Evolutionary conservation across 2,888 invertebrate species (phyloP), one percentile per base, ranked within the genome.

Genomic region (Aleiodes alternator): DNA sequence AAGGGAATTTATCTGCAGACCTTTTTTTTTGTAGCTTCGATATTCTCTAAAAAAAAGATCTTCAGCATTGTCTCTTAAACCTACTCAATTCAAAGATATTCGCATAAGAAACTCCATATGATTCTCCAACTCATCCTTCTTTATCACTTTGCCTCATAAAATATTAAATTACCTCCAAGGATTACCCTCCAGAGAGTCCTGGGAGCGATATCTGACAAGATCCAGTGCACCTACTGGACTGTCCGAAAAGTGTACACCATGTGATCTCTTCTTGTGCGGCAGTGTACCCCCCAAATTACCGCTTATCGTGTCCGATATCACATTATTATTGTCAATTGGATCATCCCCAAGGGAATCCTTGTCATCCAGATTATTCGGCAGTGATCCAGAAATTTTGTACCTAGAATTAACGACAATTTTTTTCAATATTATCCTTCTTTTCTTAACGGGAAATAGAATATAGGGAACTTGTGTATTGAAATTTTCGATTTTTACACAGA

Each of bases 351-450:
- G 73, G 14, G 91, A 86, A 81, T 92, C 92, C 81, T 92, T 90
- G 86, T 92, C 92, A 81, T 94, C 94, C 84, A 94, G 89, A 85
- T 94, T 94, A 90, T 94, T 94, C 9, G 94, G 94, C 82, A 94
- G 87, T 55, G 94, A 94, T 77, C 92, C 91, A 84, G 92, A 92
- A 78, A 91, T 88, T 84, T 90, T 90, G 82, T 90, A 90, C 80
- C 90, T 87, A 81, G 69, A 73, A 70, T 69, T 29, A n/a, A 38
- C 14, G 12, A n/a, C 43, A 11, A 43, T 43, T 43, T 9, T 3
- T 34, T 43, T 11, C 43, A 43, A 9, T 43, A 3, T 43, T 43
- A 7, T 8, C 9, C 11, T 0, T 43, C 43, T 34, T 34, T 34
- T 34, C 34, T 23, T 23, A 23, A 23, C 23, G 23, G 23, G 23